Conservation (phyloP, 2,797 vertebrate species). For the Gorsachius magnificus region DNA sequence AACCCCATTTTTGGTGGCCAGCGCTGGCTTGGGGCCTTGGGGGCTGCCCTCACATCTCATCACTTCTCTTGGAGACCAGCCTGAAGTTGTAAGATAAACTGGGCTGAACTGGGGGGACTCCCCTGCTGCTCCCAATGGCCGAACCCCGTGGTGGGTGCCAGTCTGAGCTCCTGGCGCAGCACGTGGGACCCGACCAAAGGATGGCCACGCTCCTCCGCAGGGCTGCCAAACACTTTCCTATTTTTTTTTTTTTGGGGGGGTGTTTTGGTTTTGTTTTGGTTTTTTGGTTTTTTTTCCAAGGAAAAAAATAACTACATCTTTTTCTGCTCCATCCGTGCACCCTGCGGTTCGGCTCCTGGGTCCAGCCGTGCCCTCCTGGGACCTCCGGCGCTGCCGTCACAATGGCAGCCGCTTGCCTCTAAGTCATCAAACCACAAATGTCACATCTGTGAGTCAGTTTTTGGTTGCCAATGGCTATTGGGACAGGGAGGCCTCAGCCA, state of each 20-base stretch:
- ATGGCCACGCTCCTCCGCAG: fast-evolving
- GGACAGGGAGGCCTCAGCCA: background rate
- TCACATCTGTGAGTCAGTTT: background rate
- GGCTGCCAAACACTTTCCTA: background rate
- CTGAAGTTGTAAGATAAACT: background rate
- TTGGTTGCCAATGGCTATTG: background rate
- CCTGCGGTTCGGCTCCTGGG: background rate
- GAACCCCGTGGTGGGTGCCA: fast-evolving
- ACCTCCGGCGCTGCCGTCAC: fast-evolving
- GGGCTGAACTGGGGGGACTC: background rate
- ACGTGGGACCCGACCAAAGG: fast-evolving
- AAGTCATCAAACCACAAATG: background rate
- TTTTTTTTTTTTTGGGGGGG: too few relatives aligned
- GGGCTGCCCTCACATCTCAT: background rate
- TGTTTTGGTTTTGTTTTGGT: too few relatives aligned
- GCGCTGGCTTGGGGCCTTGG: fast-evolving
- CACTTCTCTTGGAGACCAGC: background rate
- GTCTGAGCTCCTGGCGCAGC: fast-evolving
- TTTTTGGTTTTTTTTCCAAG: background rate
- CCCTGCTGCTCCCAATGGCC: fast-evolving
- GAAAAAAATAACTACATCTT: background rate
- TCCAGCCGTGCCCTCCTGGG: background rate
- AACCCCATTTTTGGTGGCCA: background rate
- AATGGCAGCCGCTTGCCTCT: background rate
- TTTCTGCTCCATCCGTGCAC: background rate